phyloP scores from a whole-genome alignment of 2,797 vertebrate species.

The Mycteria americana region DNA sequence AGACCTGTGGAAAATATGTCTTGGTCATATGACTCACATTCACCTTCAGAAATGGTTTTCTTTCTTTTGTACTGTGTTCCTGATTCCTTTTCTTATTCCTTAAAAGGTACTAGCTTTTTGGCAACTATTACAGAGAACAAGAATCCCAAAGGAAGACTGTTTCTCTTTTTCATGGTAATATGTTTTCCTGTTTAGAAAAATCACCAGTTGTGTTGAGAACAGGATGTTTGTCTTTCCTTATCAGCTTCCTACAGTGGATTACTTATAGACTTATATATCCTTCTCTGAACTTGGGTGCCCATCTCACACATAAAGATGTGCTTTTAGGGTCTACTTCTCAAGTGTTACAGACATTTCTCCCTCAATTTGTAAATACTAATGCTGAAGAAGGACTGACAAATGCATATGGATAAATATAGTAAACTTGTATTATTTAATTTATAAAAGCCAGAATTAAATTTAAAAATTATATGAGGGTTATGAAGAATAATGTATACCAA shows the following conservation, averaged over 20 bases:
- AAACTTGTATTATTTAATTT: neutral
- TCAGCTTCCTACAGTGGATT: neutral
- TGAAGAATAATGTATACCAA: neutral
- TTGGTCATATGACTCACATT: neutral
- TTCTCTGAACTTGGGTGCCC: neutral
- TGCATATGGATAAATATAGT: neutral
- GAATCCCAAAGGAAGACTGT: neutral
- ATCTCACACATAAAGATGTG: neutral
- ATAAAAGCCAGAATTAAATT: neutral
- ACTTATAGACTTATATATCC: neutral
- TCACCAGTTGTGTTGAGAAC: neutral
- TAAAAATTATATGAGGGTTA: neutral
- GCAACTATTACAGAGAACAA: neutral
- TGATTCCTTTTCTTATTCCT: neutral
- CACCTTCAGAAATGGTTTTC: neutral
- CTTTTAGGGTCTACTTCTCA: neutral
- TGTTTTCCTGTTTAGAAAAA: slow-evolving; percentile 10
- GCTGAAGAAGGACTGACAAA: neutral
- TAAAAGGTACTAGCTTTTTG: neutral
- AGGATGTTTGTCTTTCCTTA: neutral
- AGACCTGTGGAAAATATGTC: neutral
- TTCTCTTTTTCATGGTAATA: neutral
- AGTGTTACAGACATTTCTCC: neutral
- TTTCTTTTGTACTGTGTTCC: neutral
- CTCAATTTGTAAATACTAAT: neutral